Percentiles rank a stretch among this genome's conserved stretches.
Conservation (phyloP, 2,113 vertebrate species). For the Columba janthina region DNA sequence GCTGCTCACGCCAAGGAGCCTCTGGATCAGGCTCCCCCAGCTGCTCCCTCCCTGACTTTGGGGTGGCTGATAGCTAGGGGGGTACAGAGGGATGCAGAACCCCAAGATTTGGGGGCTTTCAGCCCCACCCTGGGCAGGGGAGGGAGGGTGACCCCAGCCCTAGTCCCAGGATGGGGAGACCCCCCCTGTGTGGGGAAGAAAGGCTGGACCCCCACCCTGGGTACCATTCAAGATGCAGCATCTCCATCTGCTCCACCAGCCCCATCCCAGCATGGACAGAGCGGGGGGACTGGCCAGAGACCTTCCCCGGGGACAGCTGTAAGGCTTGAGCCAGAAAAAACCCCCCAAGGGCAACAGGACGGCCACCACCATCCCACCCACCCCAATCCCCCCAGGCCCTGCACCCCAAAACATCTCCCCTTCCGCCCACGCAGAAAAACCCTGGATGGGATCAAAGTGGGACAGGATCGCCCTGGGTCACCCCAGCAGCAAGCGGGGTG, state of each 20-base stretch:
- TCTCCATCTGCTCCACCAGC: background rate
- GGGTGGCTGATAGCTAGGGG: background rate
- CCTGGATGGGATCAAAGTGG: background rate
- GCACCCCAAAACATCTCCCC: background rate
- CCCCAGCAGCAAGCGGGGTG: background rate
- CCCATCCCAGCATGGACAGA: rapidly evolving
- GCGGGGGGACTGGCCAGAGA: background rate
- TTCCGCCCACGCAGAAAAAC: background rate
- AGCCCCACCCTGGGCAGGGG: background rate
- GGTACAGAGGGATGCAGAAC: rapidly evolving
- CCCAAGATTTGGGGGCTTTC: background rate
- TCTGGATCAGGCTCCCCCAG: background rate
- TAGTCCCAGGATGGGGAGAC: background rate
- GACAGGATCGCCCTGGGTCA: background rate
- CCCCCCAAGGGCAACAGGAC: background rate
- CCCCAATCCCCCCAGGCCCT: background rate
- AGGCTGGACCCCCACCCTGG: background rate
- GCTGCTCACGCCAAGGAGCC: background rate
- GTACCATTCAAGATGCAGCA: background rate
- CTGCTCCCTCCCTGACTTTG: background rate
- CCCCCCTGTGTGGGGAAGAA: background rate
- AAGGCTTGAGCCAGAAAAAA: background rate
- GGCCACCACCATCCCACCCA: background rate
- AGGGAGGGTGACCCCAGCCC: background rate
- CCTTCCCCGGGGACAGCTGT: background rate